Evolutionary conservation across 2,113 vertebrate genomes (phyloP).

Genomic region (Ptyas mucosa): DNA sequence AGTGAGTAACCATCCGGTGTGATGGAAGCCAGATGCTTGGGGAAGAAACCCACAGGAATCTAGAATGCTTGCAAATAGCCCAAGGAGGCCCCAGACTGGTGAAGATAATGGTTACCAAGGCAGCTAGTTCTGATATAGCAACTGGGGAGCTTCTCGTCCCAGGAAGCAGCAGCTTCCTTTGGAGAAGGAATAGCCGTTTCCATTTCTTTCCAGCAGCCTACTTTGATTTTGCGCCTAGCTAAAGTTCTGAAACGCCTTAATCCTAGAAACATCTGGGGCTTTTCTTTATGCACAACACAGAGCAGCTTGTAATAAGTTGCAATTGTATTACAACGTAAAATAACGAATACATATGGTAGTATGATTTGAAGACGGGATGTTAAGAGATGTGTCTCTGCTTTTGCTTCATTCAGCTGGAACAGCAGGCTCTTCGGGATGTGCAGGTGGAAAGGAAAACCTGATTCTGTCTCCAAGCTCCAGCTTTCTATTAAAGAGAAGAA

Average conservation of each 20-base stretch:
- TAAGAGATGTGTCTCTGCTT: neutral
- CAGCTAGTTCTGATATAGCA: neutral
- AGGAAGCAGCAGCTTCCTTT: neutral
- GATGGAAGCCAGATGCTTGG: neutral
- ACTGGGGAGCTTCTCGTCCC: neutral
- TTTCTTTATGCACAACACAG: neutral
- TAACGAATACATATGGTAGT: neutral
- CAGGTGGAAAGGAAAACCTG: neutral
- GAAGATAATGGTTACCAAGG: neutral
- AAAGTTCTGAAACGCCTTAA: neutral
- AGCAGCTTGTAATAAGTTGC: neutral
- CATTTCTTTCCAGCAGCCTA: neutral
- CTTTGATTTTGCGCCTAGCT: neutral
- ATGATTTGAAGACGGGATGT: neutral
- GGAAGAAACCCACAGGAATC: neutral
- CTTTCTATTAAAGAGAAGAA: neutral
- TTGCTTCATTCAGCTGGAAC: neutral
- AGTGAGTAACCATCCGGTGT: slow-evolving; percentile 68
- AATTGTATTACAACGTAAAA: neutral
- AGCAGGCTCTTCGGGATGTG: neutral
- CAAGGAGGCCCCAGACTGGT: neutral
- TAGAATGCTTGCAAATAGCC: neutral
- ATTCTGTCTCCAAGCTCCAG: neutral
- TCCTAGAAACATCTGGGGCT: neutral
- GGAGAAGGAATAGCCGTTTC: neutral